A percentile compares a stretch with the other conserved stretches of the same genome.
These are phyloP conservation scores for Montipora sp. DNA, from an alignment of 64 coral and sea anemone species.

Conservation along the genomic window DNA sequence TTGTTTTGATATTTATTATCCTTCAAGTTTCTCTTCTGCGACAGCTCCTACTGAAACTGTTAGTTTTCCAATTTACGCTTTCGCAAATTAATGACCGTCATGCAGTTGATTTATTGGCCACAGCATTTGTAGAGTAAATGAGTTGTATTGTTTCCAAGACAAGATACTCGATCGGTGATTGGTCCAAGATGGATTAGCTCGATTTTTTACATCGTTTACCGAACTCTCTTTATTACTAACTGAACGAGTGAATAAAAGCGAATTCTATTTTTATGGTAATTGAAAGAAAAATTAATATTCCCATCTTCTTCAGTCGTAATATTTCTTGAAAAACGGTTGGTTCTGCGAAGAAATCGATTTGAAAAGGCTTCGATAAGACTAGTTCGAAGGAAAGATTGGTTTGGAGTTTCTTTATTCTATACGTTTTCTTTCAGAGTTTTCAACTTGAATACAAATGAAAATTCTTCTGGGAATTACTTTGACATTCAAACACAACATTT, in stretches of 20 bases:
- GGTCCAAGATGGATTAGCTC: conserved; percentile 7
- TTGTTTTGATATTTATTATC: conserved; percentile 1
- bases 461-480: conserved; percentile 43
- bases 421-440: conserved; percentile 5
- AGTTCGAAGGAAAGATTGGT: neutral
- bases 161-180: neutral
- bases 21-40: conserved; percentile 11
- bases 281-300: neutral
- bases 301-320: neutral
- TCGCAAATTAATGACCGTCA: conserved; percentile 91
- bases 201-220: neutral
- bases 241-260: neutral
- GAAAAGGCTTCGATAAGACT: neutral
- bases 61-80: conserved; percentile 93
- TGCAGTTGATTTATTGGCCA: conserved; percentile 81
- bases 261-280: conserved; percentile 45
- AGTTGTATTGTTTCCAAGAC: conserved; percentile 54
- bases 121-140: conserved; percentile 80
- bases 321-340: neutral
- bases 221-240: neutral
- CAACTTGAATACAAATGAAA: conserved; percentile 23
- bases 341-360: neutral
- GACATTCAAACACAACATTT: neutral
- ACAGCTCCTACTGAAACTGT: conserved; percentile 69
- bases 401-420: neutral